Percentiles rank a stretch among this genome's conserved stretches.
These are phyloP conservation scores for Pseudopodoces humilis DNA, from an alignment of 2,113 vertebrate genomes.

Conservation along the genomic window DNA sequence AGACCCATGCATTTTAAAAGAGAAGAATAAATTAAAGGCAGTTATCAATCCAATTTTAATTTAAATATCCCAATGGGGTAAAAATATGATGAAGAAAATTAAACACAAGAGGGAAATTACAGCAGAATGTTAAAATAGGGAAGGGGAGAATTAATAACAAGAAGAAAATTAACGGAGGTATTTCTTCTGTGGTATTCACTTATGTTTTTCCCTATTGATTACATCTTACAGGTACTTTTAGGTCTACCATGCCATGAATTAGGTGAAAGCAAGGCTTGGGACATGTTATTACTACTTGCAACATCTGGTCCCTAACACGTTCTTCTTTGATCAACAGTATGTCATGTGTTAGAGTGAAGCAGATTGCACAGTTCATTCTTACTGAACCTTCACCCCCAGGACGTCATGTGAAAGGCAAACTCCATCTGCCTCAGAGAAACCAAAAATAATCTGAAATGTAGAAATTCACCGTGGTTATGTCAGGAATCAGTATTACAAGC, in stretches of 20 bases:
- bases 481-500: not conserved
- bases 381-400: conserved; percentile 52
- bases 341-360: conserved; percentile 23
- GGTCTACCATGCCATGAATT: not conserved
- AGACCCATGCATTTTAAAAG: not conserved
- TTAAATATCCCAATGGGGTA: conserved; percentile 2
- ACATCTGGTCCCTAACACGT: conserved; percentile 52
- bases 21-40: conserved; percentile 31
- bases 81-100: conserved; percentile 41
- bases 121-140: conserved; percentile 1
- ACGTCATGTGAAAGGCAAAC: conserved; percentile 26
- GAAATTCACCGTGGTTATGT: not conserved
- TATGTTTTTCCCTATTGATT: conserved; percentile 32
- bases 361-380: conserved; percentile 52
- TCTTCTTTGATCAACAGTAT: conserved; percentile 39
- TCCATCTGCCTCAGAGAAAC: conserved; percentile 38
- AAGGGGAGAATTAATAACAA: conserved; percentile 17
- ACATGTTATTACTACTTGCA: conserved; percentile 24
- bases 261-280: conserved; percentile 31
- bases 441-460: conserved; percentile 10
- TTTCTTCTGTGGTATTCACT: not conserved
- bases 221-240: conserved; percentile 8
- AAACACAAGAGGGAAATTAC: conserved; percentile 5
- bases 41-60: conserved; percentile 34
- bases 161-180: not conserved